A percentile compares a stretch with the other conserved stretches of the same genome.
phyloP scores from a whole-genome alignment of 2,113 vertebrate species.

The Petrocephalus zakoni region DNA sequence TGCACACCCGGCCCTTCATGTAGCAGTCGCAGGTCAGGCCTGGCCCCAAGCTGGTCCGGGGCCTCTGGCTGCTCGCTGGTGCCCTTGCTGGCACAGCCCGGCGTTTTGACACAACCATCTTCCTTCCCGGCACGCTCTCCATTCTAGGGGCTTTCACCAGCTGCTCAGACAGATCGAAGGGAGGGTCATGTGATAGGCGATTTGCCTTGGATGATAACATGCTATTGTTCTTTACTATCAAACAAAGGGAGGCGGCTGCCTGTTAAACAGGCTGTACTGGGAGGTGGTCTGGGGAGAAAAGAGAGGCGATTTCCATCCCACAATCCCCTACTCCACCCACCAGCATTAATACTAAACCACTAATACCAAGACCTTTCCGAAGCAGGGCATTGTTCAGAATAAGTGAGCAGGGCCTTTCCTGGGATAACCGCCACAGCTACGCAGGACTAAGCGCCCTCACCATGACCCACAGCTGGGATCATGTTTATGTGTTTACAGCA shows the following conservation, averaged over 20 bases:
- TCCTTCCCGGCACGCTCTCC: slow-evolving; percentile 62
- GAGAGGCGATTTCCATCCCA: neutral
- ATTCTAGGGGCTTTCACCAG: slow-evolving; percentile 65
- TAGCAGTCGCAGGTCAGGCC: slow-evolving; percentile 78
- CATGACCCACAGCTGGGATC: neutral
- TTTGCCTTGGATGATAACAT: neutral
- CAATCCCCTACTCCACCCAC: neutral
- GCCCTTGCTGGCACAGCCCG: slow-evolving; percentile 55
- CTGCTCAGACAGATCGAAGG: slow-evolving; percentile 46
- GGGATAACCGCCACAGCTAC: neutral
- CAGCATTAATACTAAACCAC: neutral
- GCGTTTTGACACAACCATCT: slow-evolving; percentile 57
- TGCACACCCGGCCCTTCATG: slow-evolving; percentile 82
- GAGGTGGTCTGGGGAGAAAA: neutral
- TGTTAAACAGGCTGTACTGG: neutral
- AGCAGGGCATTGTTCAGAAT: neutral
- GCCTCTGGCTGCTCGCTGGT: slow-evolving; percentile 50
- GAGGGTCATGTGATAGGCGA: neutral
- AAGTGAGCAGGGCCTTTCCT: neutral
- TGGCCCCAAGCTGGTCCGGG: slow-evolving; percentile 56
- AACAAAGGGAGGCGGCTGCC: neutral
- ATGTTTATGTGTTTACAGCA: neutral
- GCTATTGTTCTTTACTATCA: neutral
- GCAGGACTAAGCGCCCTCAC: neutral
- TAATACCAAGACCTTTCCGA: neutral